Evolutionary conservation across 2,888 invertebrate genomes (phyloP), one percentile per base, ranked within the genome.

Genomic region (Labia minor): DNA sequence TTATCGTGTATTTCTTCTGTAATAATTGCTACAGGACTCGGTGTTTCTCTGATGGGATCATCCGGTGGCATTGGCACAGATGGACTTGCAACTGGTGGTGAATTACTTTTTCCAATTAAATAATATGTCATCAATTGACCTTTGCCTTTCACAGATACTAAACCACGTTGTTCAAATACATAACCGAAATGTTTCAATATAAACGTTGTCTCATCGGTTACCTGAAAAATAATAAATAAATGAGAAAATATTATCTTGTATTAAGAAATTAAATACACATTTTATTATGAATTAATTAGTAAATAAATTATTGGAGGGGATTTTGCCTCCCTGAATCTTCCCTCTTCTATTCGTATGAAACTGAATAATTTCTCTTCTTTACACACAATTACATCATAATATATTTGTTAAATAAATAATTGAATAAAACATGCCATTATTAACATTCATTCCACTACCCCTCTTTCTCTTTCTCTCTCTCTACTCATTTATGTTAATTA

Each of bases 61-160:
- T 49, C 49, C 3, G 49, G 49, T 3, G 49, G 49, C 63, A 68
- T 49, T 16, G 65, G 69, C 19, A 64, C 67, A 62, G 61, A 62
- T 3, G 69, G 65, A 14, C 18, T 61, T 8, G 62, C 16, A 1
- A n/a, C 1, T 3, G 67, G 64, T 1, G 68, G 65, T 19, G 70
- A 74, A 16, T 76, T 77, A 66, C 79, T 78, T 72, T 80, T 80
- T 1, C 81, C 80, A n/a, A 82, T 78, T 71, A 97, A 80, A 76
- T 95, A 96, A 78, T 93, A 96, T 1, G 96, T 97, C 87, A 95
- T 90, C 68, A 97, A 83, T 76, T 95, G 90, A 14, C 97, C 97
- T 79, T 97, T 98, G 72, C 97, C 97, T 79, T 98, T 98, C 63
- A 98, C 97, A 61, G 91, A 89, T 14, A 98, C 95, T 69, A 95